Percentiles rank a stretch among this genome's conserved stretches.
These are phyloP conservation scores for Episyrphus balteatus DNA, from an alignment of 1,140 invertebrate genomes.

Conservation along the genomic window DNA sequence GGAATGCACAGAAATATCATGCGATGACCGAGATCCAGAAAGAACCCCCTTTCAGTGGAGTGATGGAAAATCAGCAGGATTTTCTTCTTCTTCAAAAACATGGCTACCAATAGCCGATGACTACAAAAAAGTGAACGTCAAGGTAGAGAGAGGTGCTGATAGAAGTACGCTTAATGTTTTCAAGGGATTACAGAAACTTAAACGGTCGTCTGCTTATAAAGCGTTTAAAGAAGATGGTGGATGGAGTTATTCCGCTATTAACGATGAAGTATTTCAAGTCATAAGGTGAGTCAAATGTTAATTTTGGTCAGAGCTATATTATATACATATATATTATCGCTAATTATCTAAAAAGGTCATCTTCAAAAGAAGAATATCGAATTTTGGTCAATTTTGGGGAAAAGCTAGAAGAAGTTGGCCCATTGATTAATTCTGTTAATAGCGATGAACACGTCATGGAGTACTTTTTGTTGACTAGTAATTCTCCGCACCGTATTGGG, in stretches of 20 bases:
- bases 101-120: conserved; percentile 56
- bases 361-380: conserved; percentile 21
- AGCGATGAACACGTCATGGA: conserved; percentile 13
- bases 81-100: conserved; percentile 45
- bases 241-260: conserved; percentile 24
- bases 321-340: too few species aligned
- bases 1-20: conserved; percentile 39
- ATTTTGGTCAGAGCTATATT: neutral
- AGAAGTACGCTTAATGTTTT: conserved; percentile 29
- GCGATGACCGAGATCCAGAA: conserved; percentile 44
- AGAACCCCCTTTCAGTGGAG: conserved; percentile 63
- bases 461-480: conserved; percentile 20
- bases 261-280: conserved; percentile 26
- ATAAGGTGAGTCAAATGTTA: conserved; percentile 14
- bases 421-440: conserved; percentile 3
- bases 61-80: conserved; percentile 43
- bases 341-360: too few species aligned
- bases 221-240: conserved; percentile 21
- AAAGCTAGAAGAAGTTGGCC: conserved; percentile 12
- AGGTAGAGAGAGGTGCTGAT: conserved; percentile 30
- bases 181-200: conserved; percentile 23
- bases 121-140: conserved; percentile 43
- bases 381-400: conserved; percentile 27
- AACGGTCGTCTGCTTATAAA: conserved; percentile 20
- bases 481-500: conserved; percentile 20